These are phyloP conservation scores for Muntiacus muntjak DNA, from an alignment of 2,113 vertebrate species.

Conservation along the genomic window DNA sequence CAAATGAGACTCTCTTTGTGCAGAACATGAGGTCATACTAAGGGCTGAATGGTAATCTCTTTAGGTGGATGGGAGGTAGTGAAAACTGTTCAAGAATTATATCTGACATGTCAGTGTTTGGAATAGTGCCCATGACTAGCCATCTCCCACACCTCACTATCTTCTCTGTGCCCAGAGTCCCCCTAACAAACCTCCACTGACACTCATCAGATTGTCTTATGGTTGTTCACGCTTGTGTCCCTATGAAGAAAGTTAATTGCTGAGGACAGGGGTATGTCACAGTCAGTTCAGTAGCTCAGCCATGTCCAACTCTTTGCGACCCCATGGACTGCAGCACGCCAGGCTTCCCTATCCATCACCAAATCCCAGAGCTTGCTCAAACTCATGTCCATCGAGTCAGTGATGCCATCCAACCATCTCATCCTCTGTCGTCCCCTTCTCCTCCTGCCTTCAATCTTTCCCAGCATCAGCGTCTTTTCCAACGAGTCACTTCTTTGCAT, in stretches of 20 bases:
- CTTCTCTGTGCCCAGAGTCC: background rate
- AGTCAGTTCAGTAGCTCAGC: background rate
- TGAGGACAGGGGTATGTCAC: background rate
- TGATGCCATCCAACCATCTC: background rate
- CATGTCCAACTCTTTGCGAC: background rate
- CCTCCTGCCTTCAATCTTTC: background rate
- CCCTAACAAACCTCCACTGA: background rate
- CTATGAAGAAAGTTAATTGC: background rate
- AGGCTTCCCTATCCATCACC: background rate
- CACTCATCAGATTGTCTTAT: background rate
- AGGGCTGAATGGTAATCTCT: background rate
- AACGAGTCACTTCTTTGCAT: background rate
- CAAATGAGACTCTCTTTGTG: background rate
- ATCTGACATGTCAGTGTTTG: background rate
- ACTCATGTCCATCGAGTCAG: accelerated
- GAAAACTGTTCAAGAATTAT: background rate
- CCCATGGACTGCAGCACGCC: background rate
- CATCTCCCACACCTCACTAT: background rate
- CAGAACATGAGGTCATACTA: background rate
- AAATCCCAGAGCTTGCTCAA: background rate
- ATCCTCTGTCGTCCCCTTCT: background rate
- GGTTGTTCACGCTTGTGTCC: background rate
- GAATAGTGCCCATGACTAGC: background rate
- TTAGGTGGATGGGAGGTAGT: background rate
- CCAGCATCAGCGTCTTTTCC: background rate